These are phyloP conservation scores for Patella vulgata DNA, from an alignment of 1,140 invertebrate genomes.

Conservation along the genomic window DNA sequence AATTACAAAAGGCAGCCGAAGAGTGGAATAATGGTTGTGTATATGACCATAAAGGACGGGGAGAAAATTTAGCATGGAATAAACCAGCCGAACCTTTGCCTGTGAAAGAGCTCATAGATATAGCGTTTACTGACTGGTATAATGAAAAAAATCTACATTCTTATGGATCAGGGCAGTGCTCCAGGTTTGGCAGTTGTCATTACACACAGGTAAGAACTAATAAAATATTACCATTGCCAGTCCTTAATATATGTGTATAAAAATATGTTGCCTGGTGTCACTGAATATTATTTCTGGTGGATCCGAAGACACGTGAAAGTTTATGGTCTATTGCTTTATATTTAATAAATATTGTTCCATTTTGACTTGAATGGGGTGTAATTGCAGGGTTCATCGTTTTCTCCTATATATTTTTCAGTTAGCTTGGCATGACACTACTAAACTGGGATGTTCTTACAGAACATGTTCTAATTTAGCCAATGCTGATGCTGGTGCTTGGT, in stretches of 20 bases:
- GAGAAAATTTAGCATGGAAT: conserved; percentile 44
- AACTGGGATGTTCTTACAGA: conserved; percentile 31
- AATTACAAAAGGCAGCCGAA: conserved; percentile 23
- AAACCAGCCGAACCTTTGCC: neutral
- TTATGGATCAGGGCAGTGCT: conserved; percentile 12
- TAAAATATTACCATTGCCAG: too few relatives aligned
- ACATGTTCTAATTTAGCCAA: conserved; percentile 8
- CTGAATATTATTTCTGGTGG: too few relatives aligned
- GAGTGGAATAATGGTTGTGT: conserved; percentile 28
- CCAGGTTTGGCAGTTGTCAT: conserved; percentile 18
- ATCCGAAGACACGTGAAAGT: too few relatives aligned
- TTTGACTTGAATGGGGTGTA: too few relatives aligned
- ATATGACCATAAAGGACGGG: conserved; percentile 37
- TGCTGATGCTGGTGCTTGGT: conserved; percentile 19
- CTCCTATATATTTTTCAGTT: conserved; percentile 27
- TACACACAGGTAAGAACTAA: conserved; percentile 41
- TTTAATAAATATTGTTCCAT: too few relatives aligned
- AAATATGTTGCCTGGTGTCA: too few relatives aligned
- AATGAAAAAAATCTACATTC: conserved; percentile 31
- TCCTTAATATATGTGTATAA: too few relatives aligned
- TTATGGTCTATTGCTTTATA: too few relatives aligned
- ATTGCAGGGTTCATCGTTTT: too few relatives aligned
- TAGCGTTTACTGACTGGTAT: conserved; percentile 30
- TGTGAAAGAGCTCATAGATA: conserved; percentile 17
- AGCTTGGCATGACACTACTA: conserved; percentile 31